phyloP scores from a whole-genome alignment of 2,797 vertebrate genomes.

The Hemitrygon akajei region DNA sequence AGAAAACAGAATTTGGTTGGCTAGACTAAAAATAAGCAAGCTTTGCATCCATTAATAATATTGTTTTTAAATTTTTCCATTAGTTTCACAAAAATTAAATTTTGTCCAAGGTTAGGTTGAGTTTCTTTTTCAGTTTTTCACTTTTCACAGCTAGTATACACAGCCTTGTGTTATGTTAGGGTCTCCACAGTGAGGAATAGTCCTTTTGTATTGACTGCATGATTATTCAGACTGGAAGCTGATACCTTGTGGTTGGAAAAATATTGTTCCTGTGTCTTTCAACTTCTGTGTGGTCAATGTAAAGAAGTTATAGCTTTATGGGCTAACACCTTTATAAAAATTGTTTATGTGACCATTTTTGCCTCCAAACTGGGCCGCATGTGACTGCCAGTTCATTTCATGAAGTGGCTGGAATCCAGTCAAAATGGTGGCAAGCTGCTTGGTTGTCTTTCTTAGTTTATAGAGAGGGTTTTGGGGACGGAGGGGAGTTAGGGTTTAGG shows the following conservation, averaged over 20 bases:
- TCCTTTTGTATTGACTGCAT: neutral
- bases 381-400: neutral
- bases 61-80: neutral
- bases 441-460: too few relatives aligned
- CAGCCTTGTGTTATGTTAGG: neutral
- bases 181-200: neutral
- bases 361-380: too few relatives aligned
- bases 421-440: too few relatives aligned
- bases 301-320: too few relatives aligned
- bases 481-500: too few relatives aligned
- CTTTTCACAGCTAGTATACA: neutral
- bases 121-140: neutral
- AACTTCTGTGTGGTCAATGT: neutral
- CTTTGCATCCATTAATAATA: neutral
- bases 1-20: neutral
- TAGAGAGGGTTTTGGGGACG: too few relatives aligned
- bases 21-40: neutral
- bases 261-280: slow-evolving; percentile 9
- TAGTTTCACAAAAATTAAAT: neutral
- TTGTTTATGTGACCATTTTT: neutral
- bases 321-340: neutral
- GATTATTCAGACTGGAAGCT: slow-evolving; percentile 6
- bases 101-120: neutral
- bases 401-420: too few relatives aligned
- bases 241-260: neutral